Conservation (phyloP, 2,797 vertebrate genomes). For the Acrocephalus scirpaceus region DNA sequence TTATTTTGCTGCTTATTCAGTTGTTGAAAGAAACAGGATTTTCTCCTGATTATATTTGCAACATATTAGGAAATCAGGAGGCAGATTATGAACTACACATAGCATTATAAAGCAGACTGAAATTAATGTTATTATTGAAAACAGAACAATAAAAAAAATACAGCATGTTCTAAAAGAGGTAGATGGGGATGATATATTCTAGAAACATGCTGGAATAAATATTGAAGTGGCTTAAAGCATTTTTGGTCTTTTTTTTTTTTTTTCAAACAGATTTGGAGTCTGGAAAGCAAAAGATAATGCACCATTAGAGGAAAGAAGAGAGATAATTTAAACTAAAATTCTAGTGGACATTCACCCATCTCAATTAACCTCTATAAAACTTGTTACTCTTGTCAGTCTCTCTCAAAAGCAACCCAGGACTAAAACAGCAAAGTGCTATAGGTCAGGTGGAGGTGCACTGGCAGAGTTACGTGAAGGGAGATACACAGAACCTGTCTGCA, state of each 20-base stretch:
- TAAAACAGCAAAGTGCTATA: conserved; percentile 63
- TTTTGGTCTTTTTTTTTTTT: neutral
- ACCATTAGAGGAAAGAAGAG: conserved; percentile 36
- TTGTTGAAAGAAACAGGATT: conserved; percentile 11
- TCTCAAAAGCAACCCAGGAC: conserved; percentile 56
- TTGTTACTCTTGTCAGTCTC: conserved; percentile 55
- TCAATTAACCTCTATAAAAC: conserved; percentile 62
- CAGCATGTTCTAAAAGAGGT: neutral
- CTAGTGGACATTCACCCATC: conserved; percentile 44
- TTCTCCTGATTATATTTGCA: neutral
- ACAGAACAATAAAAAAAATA: conserved; percentile 15
- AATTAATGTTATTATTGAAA: neutral
- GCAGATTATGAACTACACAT: neutral
- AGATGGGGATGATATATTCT: neutral
- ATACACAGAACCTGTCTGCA: conserved; percentile 25
- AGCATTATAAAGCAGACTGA: neutral
- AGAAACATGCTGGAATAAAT: conserved; percentile 6
- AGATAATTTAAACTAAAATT: conserved; percentile 54
- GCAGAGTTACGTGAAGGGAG: conserved; percentile 1
- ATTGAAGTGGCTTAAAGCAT: neutral
- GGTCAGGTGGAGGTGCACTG: conserved; percentile 58
- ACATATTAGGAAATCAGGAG: neutral
- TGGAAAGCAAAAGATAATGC: conserved; percentile 30
- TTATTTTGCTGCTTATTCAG: conserved; percentile 10
- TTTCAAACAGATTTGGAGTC: neutral